These are phyloP conservation scores for Diuraphis noxia DNA, from an alignment of 1,140 invertebrate genomes.

Conservation along the genomic window DNA sequence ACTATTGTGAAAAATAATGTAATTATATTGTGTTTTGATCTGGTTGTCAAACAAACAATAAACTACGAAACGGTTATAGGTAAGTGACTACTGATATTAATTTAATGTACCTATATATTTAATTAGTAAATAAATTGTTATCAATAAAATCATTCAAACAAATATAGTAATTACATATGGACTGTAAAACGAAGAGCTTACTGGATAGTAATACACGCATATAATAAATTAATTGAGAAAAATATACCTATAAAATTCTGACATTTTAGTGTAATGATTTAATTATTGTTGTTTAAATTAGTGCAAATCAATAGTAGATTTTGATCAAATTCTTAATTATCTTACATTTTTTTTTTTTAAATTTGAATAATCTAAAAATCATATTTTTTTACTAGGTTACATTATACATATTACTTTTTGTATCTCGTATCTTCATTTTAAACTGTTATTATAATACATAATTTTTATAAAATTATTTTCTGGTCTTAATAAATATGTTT, in stretches of 20 bases:
- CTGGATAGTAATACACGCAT: not conserved
- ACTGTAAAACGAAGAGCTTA: not conserved
- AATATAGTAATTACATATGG: not conserved
- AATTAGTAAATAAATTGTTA: not conserved
- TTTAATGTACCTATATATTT: not conserved
- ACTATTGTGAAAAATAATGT: not conserved
- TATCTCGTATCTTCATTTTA: not conserved
- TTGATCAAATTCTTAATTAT: not conserved
- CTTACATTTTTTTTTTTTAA: not conserved
- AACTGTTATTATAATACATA: not conserved
- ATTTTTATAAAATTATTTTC: too few species aligned
- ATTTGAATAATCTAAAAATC: not conserved
- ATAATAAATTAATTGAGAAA: not conserved
- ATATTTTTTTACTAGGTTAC: not conserved
- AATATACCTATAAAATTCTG: not conserved
- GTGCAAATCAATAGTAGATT: not conserved
- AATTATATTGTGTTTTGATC: not conserved
- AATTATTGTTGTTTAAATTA: not conserved
- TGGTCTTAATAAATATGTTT: too few species aligned
- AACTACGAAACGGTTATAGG: not conserved
- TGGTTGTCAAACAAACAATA: not conserved
- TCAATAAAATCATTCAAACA: too few species aligned
- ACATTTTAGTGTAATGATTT: not conserved
- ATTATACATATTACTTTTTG: not conserved
- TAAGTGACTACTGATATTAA: not conserved